Evolutionary conservation across 1,140 invertebrate genomes (phyloP), one percentile per base, ranked within the genome.

Genomic region (Caenorhabditis tropicalis): DNA sequence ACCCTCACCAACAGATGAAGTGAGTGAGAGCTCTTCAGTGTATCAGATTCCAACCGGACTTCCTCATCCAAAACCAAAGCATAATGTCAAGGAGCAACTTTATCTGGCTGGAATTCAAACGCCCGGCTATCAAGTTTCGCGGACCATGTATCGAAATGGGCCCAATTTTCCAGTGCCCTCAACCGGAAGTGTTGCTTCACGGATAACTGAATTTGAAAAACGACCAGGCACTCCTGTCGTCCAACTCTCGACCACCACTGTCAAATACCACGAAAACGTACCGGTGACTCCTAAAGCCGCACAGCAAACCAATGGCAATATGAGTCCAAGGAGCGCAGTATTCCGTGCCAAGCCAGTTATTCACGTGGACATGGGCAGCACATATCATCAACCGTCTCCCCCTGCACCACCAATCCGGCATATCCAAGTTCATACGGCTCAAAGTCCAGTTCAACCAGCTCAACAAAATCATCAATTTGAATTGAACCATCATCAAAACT

Each of bases 201-300:
- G 88, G 19, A 88, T 88, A 16, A 87, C 87, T 6, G 88, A 86
- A 27, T 81, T 88, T n/a, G 88, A 88, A 80, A 88, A 84, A 79
- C 79, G 88, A 31, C 86, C 88, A 29, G 86, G 86, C 21, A 86
- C 88, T 39, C 87, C 87, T 16, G 82, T 83, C 19, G 70, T 88
- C 15, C 88, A 88, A 80, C 70, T 87, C 36, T 74, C 65, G 9
- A 74, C 65, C 65, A 74, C 65, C 33, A 81, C 65, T 15, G 83
- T 65, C 51, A 83, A 79, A 58, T 65, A 82, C 46, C 19, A 70
- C 24, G 31, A 82, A n/a, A 43, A 48, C 15, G 43, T 46, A 51
- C 65, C 65, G n/a, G 74, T 31, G n/a, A 53, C 79, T 10, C 19
- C 31, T 46, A 79, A 82, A 43, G 33, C 49, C 43, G 56, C 65